Evolutionary conservation across 2,797 vertebrate species (phyloP), one percentile per base, ranked within the genome.

Genomic region (Xerus rutilus): DNA sequence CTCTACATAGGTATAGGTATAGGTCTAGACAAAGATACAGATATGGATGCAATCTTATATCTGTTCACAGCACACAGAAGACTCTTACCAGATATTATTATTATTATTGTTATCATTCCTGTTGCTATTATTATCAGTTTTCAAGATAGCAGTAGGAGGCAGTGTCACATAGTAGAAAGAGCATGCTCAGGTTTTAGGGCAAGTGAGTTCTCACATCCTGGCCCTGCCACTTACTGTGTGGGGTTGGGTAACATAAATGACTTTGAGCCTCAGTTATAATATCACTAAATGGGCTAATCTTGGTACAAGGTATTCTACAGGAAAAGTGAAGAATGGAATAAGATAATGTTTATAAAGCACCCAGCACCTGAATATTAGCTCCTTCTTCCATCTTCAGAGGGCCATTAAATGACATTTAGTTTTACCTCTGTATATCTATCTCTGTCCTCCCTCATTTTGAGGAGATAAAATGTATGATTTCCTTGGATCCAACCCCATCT

Each of bases 31-130:
- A 64, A 47, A 83, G 52, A 49, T 17, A 62, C 9, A 74, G 49
- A 81, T n/a, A 35, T 7, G 17, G 76, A n/a, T 83, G 57, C 21
- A 70, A 39, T 86, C 35, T 89, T 74, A 93, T n/a, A 67, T 89
- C n/a, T 90, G 20, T 72, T 54, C 54, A 59, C 39, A 72, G 54
- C 78, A 74, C 43, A 62, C 15, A 64, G 82, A 65, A 86, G 83
- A 45, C 17, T 43, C 81, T 70, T 74, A 35, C 39, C 72, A 89
- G 21, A 77, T 65, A 49, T 20, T 82, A 59, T 52, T 52, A 14
- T 52, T 52, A 52, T 52, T 52, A 49, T 57, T 35, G 52, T 83
- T 39, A 25, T 10, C n/a, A 3, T 18, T 70, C 57, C 30, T 69
- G 23, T 25, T 64, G 28, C 65, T 64, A 21, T 32, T 65, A 12